Base-by-base conservation (phyloP, 2,888 invertebrate genomes). In the Trissolcus brochymenae region DNA sequence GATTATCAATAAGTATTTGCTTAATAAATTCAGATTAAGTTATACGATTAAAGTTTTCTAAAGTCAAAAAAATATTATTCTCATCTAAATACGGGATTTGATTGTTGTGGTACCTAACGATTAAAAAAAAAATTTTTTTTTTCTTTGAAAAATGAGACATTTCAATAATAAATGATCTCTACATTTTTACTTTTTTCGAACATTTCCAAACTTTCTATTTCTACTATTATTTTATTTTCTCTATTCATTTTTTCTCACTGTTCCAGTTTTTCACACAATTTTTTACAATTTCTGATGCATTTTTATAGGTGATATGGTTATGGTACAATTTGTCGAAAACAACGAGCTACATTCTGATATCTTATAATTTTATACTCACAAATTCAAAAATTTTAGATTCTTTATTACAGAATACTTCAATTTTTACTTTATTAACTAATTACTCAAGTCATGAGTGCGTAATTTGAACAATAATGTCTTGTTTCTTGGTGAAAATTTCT, bases 321-420 rank as follows among this genome's bases (percentile, higher is more conserved):
- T 81, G 73, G 79, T 78, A 41, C 62, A 67, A 81, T 65, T 78
- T 65, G 53, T 65, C 68, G 64, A 79, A 79, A 73, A 79, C 54
- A 53, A 70, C 55, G 73, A 76, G 81, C 81, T 81, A 80, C 81
- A 82, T 82, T 81, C 80, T 77, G 78, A 62, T 70, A 68, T 68
- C 76, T 50, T 80, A 75, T n/a, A 54, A 40, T 57, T 74, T 66
- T 76, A 65, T 50, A 64, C 68, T 57, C 70, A 46, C n/a, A 79
- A 67, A 77, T 77, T 78, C 41, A 62, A 72, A 76, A 79, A 81
- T 78, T 78, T 79, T 81, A 79, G 80, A 84, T 82, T 84, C 81
- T 80, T 81, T 76, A 79, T 84, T 80, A 80, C 80, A 82, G 81
- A 80, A 79, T 81, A 79, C 79, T 84, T 86, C 83, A 81, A 84